Evolutionary conservation across 2,113 vertebrate species (phyloP), one percentile per base, ranked within the genome.

Genomic region (Fukomys damarensis): DNA sequence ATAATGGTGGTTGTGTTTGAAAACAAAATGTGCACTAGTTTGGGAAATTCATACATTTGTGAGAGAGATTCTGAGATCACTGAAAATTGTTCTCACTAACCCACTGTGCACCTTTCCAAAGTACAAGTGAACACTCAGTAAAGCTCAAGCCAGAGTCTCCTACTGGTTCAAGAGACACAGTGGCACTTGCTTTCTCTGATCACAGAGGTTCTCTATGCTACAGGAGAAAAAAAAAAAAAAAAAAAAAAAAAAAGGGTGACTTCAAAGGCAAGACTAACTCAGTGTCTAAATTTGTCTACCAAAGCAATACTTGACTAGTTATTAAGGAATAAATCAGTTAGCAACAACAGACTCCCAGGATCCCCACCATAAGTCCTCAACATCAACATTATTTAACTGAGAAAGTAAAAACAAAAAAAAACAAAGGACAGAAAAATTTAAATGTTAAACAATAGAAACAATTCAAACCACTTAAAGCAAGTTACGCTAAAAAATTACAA

Each of bases 71-170:
- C 17, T 28, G 49, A 81, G 30, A 54, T 30, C 22, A 12, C 0
- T 3, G 26, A 14, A 46, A 46, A 66, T 1, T 76, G 26, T 49
- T 77, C 12, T 46, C 54, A n/a, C 89, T 46, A 4, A 7, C 7
- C 43, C 8, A 10, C 32, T 38, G 20, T 56, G 26, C 16, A 86
- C 10, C 4, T 10, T 46, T 1, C 11, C 26, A 3, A 49, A 49
- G 16, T 5, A 32, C 4, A 83, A 5, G 41, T 35, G 24, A 14
- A 46, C 17, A 41, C 24, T 32, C 14, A 32, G 61, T 35, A 43
- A 32, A n/a, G 35, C 49, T 14, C 20, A 41, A 26, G 19, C 2
- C 1, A 2, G 32, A 63, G 13, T 7, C n/a, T 7, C 0, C 6
- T 11, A 32, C n/a, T 32, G 28, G 16, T 30, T 20, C 16, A 35